A percentile compares a stretch with the other conserved stretches of the same genome.
Evolutionary conservation across 1,140 invertebrate species (phyloP).

Genomic region (Heliconius eleuchia): DNA sequence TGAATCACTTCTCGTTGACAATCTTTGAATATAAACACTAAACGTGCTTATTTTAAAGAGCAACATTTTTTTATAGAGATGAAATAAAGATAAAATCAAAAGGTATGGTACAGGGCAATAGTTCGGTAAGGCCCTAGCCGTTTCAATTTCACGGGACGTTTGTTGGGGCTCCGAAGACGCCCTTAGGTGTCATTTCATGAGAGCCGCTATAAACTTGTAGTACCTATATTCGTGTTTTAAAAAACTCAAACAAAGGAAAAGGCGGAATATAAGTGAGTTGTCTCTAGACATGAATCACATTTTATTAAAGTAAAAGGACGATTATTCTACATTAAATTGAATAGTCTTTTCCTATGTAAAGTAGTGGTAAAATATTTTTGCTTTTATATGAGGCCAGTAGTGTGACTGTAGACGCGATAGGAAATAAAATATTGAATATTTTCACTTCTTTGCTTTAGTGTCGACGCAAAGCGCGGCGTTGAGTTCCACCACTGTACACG

Average conservation of each 20-base stretch:
- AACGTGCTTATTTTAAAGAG: not conserved
- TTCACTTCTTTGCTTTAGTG: no score
- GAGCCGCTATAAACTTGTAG: slow-evolving; percentile 43
- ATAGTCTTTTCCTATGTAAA: not conserved
- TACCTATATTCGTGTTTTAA: slow-evolving; percentile 26
- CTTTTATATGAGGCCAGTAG: no score
- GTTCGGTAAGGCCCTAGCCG: slow-evolving; percentile 38
- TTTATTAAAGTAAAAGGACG: slow-evolving; percentile 1
- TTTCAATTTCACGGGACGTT: slow-evolving; percentile 79
- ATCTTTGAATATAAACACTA: not conserved
- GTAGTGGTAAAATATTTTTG: no score
- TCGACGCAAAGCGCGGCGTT: no score
- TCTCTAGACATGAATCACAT: not conserved
- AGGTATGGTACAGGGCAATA: slow-evolving; percentile 22
- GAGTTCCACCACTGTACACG: no score
- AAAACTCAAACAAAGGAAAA: slow-evolving; percentile 28
- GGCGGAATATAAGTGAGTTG: not conserved
- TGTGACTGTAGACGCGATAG: no score
- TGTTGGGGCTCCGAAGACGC: slow-evolving; percentile 71
- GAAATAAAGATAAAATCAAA: slow-evolving; percentile 17
- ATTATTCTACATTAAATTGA: not conserved
- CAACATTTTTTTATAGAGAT: not conserved
- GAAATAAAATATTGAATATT: no score
- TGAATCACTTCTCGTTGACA: not conserved
- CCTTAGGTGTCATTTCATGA: slow-evolving; percentile 74